Base-by-base conservation (phyloP, 2,888 invertebrate species). In the Epinotia bilunana region DNA sequence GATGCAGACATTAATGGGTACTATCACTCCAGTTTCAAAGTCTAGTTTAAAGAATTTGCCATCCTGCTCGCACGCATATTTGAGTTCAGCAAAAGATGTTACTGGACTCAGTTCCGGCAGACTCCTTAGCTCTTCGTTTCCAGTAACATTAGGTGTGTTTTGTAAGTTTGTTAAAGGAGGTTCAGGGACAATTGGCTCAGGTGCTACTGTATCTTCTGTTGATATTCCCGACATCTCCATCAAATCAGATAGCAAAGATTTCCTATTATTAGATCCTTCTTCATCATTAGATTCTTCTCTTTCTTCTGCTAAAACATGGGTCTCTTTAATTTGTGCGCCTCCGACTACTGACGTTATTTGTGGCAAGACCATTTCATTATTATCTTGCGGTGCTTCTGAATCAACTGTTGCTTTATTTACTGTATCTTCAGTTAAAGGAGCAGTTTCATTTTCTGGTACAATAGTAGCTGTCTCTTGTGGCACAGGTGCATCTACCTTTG, bases 191-290 rank as follows among this genome's bases (percentile, higher is more conserved):
- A 69, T 39, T 12, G 62, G 60, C 74, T 72, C 65, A 20, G 77
- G 75, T 49, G 84, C 77, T 53, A 78, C 76, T 5, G 83, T 77
- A 73, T 93, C 93, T 77, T 92, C 92, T 72, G 86, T 82, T 13
- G 88, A 87, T 80, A 94, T 94, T 12, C 94, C 94, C 12, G 93
- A 93, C 91, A 94, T 92, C 86, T 90, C 89, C 94, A 94, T 94
- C 77, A 94, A 86, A 82, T 93, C 93, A 0, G 92, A 93, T 46
- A 94, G 77, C 78, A 94, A 86, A 63, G 90, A 86, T 79, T 91
- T 91, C 76, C 85, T 84, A 67, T 79, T 85, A 4, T 53, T 63
- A 60, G 53, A 43, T n/a, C 12, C 57, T 53, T 68, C 63, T n/a
- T 69, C 63, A 16, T 71, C 67, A 13, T 9, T 39, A 20, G 28